Evolutionary conservation across 2,888 invertebrate species (phyloP).

Genomic region (Sminthurides aquaticus): DNA sequence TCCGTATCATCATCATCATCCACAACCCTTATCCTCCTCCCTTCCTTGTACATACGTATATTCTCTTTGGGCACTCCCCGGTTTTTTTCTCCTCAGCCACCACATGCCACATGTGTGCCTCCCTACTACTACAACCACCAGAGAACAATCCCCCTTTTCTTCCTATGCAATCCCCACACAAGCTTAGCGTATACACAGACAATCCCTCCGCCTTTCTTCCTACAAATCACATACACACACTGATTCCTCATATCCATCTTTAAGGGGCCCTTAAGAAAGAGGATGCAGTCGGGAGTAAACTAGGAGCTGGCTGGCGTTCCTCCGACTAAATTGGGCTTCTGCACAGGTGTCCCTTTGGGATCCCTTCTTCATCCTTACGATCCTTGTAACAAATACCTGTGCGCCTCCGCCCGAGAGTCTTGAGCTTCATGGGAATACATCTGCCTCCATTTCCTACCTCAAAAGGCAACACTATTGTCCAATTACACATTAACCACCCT

Average conservation of each 20-base stretch:
- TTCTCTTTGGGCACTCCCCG: background rate
- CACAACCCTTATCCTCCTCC: background rate
- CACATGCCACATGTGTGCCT: slow-evolving; percentile 14
- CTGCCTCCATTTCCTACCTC: background rate
- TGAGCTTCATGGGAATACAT: background rate
- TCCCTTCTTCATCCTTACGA: background rate
- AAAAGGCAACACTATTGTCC: background rate
- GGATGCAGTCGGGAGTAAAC: background rate
- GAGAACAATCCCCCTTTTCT: background rate
- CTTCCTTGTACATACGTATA: background rate
- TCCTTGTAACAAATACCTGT: background rate
- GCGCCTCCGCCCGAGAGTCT: background rate
- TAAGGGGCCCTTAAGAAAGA: no score
- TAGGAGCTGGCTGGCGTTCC: no score
- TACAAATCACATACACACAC: background rate
- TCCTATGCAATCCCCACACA: background rate
- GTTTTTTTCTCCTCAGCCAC: background rate
- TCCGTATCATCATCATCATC: slow-evolving; percentile 22
- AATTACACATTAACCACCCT: background rate
- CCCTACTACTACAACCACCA: background rate
- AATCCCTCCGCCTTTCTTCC: no score
- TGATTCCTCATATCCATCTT: no score
- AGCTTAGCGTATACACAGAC: no score
- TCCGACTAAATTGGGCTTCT: background rate
- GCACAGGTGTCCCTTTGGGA: background rate